These are phyloP conservation scores for Diachasmimorpha longicaudata DNA, from an alignment of 1,140 invertebrate species.

Conservation along the genomic window DNA sequence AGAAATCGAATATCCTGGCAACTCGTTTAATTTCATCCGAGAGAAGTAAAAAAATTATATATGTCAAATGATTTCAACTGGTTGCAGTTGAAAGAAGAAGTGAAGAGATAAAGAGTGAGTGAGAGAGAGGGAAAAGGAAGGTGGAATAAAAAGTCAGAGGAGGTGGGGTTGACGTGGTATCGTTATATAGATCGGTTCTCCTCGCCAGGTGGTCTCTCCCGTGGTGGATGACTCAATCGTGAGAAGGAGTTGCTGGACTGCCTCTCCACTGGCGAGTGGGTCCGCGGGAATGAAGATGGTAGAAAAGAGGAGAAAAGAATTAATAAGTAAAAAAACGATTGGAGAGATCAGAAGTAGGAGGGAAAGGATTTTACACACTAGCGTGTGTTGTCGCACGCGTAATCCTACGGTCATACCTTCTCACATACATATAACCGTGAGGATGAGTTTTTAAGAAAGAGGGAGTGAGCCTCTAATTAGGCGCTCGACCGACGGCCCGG, in stretches of 20 bases:
- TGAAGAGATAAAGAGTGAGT: not conserved
- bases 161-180: conserved; percentile 33
- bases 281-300: not conserved
- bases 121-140: conserved; percentile 20
- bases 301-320: conserved; percentile 16
- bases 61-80: not conserved
- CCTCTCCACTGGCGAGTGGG: conserved; percentile 18
- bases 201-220: conserved; percentile 57
- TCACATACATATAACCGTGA: not conserved
- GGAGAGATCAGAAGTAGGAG: not conserved
- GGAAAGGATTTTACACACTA: conserved; percentile 2
- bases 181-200: conserved; percentile 50
- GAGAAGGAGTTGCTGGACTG: conserved; percentile 52
- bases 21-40: not conserved
- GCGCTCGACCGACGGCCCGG: conserved; percentile 38
- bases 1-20: not conserved
- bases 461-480: conserved; percentile 51
- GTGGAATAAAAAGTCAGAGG: conserved; percentile 24
- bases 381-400: conserved; percentile 16
- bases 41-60: not conserved
- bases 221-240: conserved; percentile 58
- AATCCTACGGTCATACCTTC: conserved; percentile 3
- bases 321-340: conserved; percentile 16
- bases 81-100: not conserved
- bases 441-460: conserved; percentile 14